A percentile compares a stretch with the other conserved stretches of the same genome.
phyloP scores from a whole-genome alignment of 2,797 vertebrate species.

The Spondyliosoma cantharus region DNA sequence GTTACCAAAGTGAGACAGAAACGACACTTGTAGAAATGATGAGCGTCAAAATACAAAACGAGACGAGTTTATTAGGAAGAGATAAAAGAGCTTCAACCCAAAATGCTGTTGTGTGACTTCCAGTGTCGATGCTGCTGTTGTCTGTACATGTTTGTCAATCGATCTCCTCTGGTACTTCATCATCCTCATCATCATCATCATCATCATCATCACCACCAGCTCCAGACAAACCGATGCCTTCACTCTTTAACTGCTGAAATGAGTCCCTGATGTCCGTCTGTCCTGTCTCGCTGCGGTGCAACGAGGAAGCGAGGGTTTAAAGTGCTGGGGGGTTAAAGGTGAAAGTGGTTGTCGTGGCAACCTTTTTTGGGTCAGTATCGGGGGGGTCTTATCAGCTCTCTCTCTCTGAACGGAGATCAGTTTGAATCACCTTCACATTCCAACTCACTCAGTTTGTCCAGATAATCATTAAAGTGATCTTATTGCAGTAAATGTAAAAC shows the following conservation, averaged over 20 bases:
- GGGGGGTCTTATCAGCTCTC: slow-evolving; percentile 70
- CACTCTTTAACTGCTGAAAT: neutral
- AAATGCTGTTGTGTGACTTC: neutral
- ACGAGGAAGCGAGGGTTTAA: slow-evolving; percentile 68
- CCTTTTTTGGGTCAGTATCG: slow-evolving; percentile 68
- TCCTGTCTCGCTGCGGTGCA: slow-evolving; percentile 26
- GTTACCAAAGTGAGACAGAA: too few relatives aligned
- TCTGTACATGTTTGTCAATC: too few relatives aligned
- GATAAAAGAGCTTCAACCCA: neutral
- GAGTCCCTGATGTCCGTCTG: slow-evolving; percentile 30
- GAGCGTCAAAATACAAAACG: neutral
- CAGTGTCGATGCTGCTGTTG: too few relatives aligned
- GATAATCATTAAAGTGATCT: neutral
- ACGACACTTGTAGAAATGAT: too few relatives aligned
- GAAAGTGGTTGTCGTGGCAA: slow-evolving; percentile 58
- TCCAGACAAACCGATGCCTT: neutral
- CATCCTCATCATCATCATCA: too few relatives aligned
- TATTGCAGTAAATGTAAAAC: neutral
- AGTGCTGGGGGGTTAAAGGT: slow-evolving; percentile 74
- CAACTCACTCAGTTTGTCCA: slow-evolving; percentile 20
- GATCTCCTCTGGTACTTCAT: too few relatives aligned
- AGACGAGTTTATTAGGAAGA: neutral
- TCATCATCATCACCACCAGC: too few relatives aligned
- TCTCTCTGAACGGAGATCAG: slow-evolving; percentile 49
- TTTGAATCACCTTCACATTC: slow-evolving; percentile 62